These are phyloP conservation scores for Mus pahari DNA, from an alignment of 2,113 vertebrate genomes.

Conservation along the genomic window DNA sequence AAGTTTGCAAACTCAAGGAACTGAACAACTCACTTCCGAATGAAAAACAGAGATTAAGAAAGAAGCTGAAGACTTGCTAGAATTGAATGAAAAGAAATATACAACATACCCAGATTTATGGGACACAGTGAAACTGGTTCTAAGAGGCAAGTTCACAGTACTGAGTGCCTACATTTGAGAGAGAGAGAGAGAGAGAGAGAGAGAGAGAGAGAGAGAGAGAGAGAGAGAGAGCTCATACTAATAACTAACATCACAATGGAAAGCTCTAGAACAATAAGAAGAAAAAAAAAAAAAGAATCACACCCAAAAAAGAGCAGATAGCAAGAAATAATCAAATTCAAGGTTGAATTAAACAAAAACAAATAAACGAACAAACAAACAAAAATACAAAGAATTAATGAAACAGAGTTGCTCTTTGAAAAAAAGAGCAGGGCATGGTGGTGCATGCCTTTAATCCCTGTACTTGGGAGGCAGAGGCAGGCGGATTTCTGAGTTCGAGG, in stretches of 20 bases:
- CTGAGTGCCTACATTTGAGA: not conserved
- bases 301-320: not conserved
- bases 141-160: not conserved
- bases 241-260: not conserved
- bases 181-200: not conserved
- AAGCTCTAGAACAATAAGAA: not conserved
- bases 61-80: not conserved
- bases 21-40: not conserved
- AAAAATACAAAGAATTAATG: not conserved
- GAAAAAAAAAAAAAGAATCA: not conserved
- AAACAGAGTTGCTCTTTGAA: not conserved
- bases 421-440: too few species aligned
- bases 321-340: not conserved
- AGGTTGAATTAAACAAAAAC: not conserved
- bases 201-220: not conserved
- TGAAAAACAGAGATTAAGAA: not conserved
- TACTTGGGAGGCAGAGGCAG: too few species aligned
- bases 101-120: not conserved
- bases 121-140: not conserved
- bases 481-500: too few species aligned
- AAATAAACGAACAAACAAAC: not conserved
- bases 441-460: too few species aligned
- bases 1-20: not conserved
- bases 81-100: not conserved
- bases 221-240: not conserved